A percentile compares a stretch with the other conserved stretches of the same genome.
Evolutionary conservation across 2,113 vertebrate genomes (phyloP).

Genomic region (Oceanites oceanicus): DNA sequence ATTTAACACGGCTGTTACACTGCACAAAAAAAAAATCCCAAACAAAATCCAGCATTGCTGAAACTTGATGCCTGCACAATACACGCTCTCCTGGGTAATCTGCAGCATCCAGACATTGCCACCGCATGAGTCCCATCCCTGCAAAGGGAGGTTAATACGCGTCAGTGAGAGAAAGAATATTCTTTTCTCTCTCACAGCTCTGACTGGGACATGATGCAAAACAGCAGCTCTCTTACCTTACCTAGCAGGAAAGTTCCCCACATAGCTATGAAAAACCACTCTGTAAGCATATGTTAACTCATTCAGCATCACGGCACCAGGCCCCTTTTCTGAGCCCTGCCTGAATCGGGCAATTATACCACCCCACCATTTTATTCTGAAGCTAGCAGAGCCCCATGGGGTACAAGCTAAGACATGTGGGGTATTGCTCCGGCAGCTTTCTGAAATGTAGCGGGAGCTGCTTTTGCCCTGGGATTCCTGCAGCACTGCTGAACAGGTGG

Average conservation of each 20-base stretch:
- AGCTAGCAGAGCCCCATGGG: neutral
- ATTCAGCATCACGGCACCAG: neutral
- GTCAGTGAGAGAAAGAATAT: neutral
- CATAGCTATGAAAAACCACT: neutral
- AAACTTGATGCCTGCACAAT: constrained; percentile 7
- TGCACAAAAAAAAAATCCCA: neutral
- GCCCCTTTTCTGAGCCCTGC: neutral
- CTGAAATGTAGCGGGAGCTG: neutral
- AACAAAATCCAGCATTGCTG: neutral
- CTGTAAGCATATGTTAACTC: neutral
- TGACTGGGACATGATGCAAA: neutral
- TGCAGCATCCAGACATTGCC: neutral
- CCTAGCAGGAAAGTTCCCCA: neutral
- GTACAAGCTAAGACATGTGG: neutral
- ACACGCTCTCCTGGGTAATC: neutral
- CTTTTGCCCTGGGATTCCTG: neutral
- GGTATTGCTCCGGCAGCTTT: neutral
- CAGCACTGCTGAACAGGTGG: neutral
- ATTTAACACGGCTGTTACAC: neutral
- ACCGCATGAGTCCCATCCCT: neutral
- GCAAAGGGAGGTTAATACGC: neutral
- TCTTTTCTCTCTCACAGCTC: neutral
- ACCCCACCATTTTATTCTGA: neutral
- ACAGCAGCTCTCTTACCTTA: neutral
- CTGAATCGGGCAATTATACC: neutral